Base-by-base conservation (phyloP, 2,113 vertebrate genomes). In the Malurus melanocephalus region DNA sequence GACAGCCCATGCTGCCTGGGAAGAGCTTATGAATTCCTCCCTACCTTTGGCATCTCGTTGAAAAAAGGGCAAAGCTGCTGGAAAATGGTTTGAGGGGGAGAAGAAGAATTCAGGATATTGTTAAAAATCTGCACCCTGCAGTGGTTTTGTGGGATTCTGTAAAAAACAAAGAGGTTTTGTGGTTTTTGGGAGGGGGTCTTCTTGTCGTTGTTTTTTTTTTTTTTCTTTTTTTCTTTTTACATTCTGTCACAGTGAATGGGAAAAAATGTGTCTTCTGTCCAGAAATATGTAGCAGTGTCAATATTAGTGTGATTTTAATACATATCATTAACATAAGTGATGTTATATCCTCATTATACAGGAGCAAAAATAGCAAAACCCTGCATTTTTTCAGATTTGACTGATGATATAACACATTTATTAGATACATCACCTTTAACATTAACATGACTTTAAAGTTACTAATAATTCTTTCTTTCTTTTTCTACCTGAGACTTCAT, bases 351-450 rank as follows among this genome's bases (percentile, higher is more conserved):
- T 73, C 9, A 64, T 76, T 12, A 45, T 21, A 24, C 0, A 5
- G 12, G 7, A 49, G 1, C 15, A 2, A 69, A 80, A 51, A 10
- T 19, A n/a, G 16, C 13, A 49, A 73, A 71, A 2, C 0, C 1
- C 1, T 49, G 5, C 5, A 13, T 38, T 49, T 76, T 84, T 80
- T 43, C 9, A 21, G 20, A 35, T 66, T 53, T 56, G 6, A 18
- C 9, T 48, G 26, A 7, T 77, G 18, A 46, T 32, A 48, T 4
- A 43, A 20, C 16, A 60, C 5, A 5, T 13, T 40, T 62, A 27
- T 40, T 68, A 62, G 23, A 26, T 16, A 26, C 2, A 5, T 30
- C 32, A n/a, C 2, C 8, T 78, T 55, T 49, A 52, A 3, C 35
- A 20, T 21, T 91, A 81, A 66, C 15, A 62, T 61, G 20, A 60